Base-by-base conservation (phyloP, 2,888 invertebrate species). In the Zygaena filipendulae region DNA sequence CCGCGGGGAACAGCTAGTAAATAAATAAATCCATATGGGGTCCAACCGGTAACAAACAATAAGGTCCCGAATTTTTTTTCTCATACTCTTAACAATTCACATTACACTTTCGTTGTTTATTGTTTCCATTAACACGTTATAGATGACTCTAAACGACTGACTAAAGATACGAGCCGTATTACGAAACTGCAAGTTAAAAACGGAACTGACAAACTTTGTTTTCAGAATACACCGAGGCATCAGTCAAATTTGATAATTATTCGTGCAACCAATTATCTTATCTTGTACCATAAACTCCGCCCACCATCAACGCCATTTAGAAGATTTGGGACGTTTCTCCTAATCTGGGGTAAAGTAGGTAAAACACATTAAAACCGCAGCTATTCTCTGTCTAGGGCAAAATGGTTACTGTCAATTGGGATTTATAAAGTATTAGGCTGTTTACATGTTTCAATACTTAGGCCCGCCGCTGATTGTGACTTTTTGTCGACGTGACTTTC, bases 221-320 rank as follows among this genome's bases (percentile, higher is more conserved):
- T 49, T 55, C 36, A 49, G 77, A 77, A 75, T 63, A 52, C 54
- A 52, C 55, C 49, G 40, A 57, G 52, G n/a, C n/a, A n/a, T n/a
- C n/a, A 57, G 61, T 68, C 55, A 70, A 74, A 67, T 70, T 70
- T 71, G 63, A 61, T 75, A 75, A 74, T 71, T 74, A 67, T n/a
- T n/a, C n/a, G n/a, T n/a, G n/a, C 61, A 45, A 57, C 52, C 52
- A 55, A 61, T 62, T 59, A 66, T 66, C 68, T 74, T 74, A 75
- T 75, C 70, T 71, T 46, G 39, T 47, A 51, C 58, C 53, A 60
- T 61, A 60, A 52, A 39, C 59, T 54, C 52, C 63, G 49, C 63
- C 61, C 55, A 63, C 55, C 56, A 48, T 45, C 45, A 42, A 41
- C 43, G 35, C 26, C n/a, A n/a, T n/a, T 33, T 33, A 32, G 25